Evolutionary conservation across 2,797 vertebrate genomes (phyloP), one percentile per base, ranked within the genome.

Genomic region (Podarcis siculus): DNA sequence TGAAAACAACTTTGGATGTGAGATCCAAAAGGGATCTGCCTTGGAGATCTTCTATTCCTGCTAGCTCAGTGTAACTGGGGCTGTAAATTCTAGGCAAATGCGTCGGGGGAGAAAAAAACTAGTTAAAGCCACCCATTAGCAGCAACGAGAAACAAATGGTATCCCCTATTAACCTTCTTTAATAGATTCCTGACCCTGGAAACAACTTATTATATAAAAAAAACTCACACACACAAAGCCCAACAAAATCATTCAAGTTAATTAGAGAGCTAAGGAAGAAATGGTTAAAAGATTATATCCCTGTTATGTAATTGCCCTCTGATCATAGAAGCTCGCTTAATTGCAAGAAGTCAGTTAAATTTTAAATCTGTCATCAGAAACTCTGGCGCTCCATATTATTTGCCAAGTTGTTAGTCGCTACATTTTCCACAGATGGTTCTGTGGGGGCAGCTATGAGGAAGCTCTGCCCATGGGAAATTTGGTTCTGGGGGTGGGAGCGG

Each of bases 111-210:
- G 30, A 15, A 58, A 10, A 27, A 4, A 21, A 5, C 30, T 81
- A 82, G 37, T 81, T 42, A 64, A 75, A 82, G 25, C 27, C 19
- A 82, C 55, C 35, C 30, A 61, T 82, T 45, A 64, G 55, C 55
- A 64, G 49, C 71, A 64, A 25, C 19, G 35, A 82, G 37, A 81
- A 87, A 37, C 45, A 73, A 73, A 80, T 42, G 17, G 58, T 80
- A 49, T 81, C 6, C 27, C 8, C 67, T 69, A 61, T 87, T 61
- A 81, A 87, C 49, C 35, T 19, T 35, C 49, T 73, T 81, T 75
- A 82, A 87, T 82, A 78, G 23, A 78, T 75, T 75, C 30, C 71
- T 75, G 69, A 81, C 69, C 86, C 37, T 75, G 10, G 69, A 87
- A 82, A 87, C 37, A 87, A 30, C 10, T 25, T 75, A 75, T 64